Base-by-base conservation (phyloP, 1,140 invertebrate species). In the Bacillus rossius region DNA sequence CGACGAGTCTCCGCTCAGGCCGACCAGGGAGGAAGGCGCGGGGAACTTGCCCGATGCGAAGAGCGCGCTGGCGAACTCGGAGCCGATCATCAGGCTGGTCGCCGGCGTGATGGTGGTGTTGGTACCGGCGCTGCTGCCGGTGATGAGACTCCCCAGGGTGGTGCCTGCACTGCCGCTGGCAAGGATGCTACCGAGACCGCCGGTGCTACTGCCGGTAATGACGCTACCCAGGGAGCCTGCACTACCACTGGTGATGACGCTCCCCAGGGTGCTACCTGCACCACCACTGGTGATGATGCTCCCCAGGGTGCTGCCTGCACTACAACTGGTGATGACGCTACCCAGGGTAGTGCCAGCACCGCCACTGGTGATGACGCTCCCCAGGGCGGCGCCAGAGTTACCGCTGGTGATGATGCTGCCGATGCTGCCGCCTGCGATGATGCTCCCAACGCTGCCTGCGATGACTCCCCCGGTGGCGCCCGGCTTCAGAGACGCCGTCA, bases 31-130 rank as follows among this genome's bases (percentile, higher is more conserved):
- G 2, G 55, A 47, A 7, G 55, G 43, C 19, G 55, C 38, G 2
- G 79, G 79, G 66, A 80, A 83, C 65, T 81, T 81, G 37, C 79
- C 81, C 4, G 79, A 77, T 10, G 66, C 61, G 60, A 82, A 82
- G n/a, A 59, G 26, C 17, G 80, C 78, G 66, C 79, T 81, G 0
- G 81, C 81, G 55, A 83, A 81, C 64, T 83, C 80, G 0, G 79
- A 75, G 61, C 78, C 79, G 66, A 83, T 75, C 79, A 83, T 81
- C 5, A 81, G 67, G 65, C 79, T 81, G 2, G 69, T 78, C 2
- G 75, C 72, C 25, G 80, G 74, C 19, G 79, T 71, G 29, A 57
- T 34, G 29, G 29, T 34, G 29, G 66, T 53, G 69, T 67, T 45
- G 62, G 64, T 20, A 26, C 34, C 34, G 58, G 13, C 8, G 54